Base-by-base conservation (phyloP, 2,888 invertebrate species). In the Arrhopalites spinosus region DNA sequence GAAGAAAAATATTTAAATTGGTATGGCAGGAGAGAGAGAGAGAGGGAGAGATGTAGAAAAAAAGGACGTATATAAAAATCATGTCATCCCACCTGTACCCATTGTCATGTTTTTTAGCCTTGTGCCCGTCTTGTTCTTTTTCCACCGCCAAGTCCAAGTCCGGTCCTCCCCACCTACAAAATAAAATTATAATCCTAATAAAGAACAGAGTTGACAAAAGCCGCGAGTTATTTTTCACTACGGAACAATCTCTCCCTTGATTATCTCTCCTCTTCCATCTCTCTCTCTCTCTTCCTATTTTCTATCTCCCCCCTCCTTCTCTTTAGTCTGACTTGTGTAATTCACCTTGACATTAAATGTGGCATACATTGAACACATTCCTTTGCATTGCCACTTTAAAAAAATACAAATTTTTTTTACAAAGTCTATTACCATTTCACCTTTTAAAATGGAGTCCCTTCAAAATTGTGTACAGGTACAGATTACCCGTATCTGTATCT, bases 161-260 rank as follows among this genome's bases (percentile, higher is more conserved):
- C 45, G 7, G 36, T 36, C 36, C 36, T 36, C 11, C 5, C 36
- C 36, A 7, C 11, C 5, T 36, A 36, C 36, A 36, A 36, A 36
- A 36, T 11, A 36, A 36, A 36, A 36, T 36, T 36, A 36, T 36
- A 36, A 36, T 36, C 11, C 36, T 36, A 20, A 53, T 53, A 53
- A 53, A 20, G 20, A 20, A 20, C 7, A 36, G 30, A 27, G 64
- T 25, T n/a, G 36, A n/a, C 11, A 45, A 43, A 47, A 68, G 45
- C 59, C 43, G 71, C 71, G 59, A 71, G 71, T 71, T 71, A 71
- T 74, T 74, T 74, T 74, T 67, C 56, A 66, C 61, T 61, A 72
- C 72, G 5, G 23, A 71, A 30, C 25, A 74, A 53, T 67, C 66
- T 74, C 56, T 66, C 56, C 29, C 50, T 67, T 74, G 73, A 74